Base-by-base conservation (phyloP, 2,797 vertebrate species). In the Urocyon cinereoargenteus region DNA sequence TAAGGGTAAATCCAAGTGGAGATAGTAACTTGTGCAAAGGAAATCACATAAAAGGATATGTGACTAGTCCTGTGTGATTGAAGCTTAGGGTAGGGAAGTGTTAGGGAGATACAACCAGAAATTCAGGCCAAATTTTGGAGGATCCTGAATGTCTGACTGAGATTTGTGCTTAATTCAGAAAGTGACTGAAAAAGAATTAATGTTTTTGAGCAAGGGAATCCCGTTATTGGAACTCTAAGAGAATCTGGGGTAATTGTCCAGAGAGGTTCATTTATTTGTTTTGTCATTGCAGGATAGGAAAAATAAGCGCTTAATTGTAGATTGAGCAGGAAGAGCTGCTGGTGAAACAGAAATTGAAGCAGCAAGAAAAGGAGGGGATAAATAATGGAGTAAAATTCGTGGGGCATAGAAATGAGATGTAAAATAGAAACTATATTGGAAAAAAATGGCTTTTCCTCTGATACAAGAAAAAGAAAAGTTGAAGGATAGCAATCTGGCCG, bases 371-470 rank as follows among this genome's bases (percentile, higher is more conserved):
- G 5, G 24, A 34, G 34, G 11, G 5, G n/a, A 57, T 81, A 96
- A 85, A 34, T 73, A 97, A 90, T 73, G 49, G 49, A 96, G 59
- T 96, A 61, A 94, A 82, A 93, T 82, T 81, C 1, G 3, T 64
- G 68, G 28, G 15, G 15, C 40, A 68, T 51, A 75, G 26, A 95
- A 86, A 96, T 64, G 61, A 93, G 21, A 78, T 78, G 28, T 34
- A 97, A 96, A 96, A 90, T 53, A 61, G 34, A 95, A 88, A 40
- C 72, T 93, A 95, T 95, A 13, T 45, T 84, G 62, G 11, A 55
- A 31, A 96, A 92, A 96, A 9, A 81, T 11, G 1, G 12, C n/a
- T 81, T 55, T 94, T 93, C 31, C 10, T 87, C 45, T 78, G 21
- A 81, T 26, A 85, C 45, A 90, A 31, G 28, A 94, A 85, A 83